These are phyloP conservation scores for Danio albolineatus DNA, from an alignment of 2,797 vertebrate genomes.

Conservation along the genomic window DNA sequence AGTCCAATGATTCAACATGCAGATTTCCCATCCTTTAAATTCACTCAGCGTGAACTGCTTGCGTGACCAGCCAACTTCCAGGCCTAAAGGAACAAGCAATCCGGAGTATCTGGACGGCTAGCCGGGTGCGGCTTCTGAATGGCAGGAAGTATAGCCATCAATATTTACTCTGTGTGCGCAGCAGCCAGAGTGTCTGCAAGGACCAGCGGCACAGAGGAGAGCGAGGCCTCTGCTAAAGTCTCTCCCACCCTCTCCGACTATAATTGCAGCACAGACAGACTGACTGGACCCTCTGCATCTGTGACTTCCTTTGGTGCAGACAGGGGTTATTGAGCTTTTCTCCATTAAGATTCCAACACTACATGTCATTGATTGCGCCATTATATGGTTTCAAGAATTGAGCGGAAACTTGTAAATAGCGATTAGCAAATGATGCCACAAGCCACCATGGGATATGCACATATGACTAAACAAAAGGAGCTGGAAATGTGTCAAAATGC, in stretches of 20 bases:
- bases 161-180: constrained; percentile 84
- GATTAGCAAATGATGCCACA: not conserved
- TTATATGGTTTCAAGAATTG: constrained; percentile 28
- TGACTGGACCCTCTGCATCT: constrained; percentile 76
- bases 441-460: not conserved
- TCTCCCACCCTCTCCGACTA: constrained; percentile 70
- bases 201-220: constrained; percentile 37
- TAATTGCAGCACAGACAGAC: constrained; percentile 81
- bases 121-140: constrained; percentile 79
- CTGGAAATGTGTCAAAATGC: not conserved
- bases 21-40: constrained; percentile 3
- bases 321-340: constrained; percentile 4
- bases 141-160: constrained; percentile 85
- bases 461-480: constrained; percentile 25
- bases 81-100: constrained; percentile 78
- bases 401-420: not conserved
- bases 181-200: constrained; percentile 68
- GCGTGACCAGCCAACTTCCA: constrained; percentile 71
- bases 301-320: constrained; percentile 73
- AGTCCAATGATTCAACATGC: not conserved
- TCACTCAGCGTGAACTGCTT: constrained; percentile 56
- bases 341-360: constrained; percentile 47
- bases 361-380: constrained; percentile 14
- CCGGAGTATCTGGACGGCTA: constrained; percentile 69
- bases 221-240: constrained; percentile 64